A percentile compares a stretch with the other conserved stretches of the same genome.
phyloP scores from a whole-genome alignment of 2,888 invertebrate genomes.

The Xylocampa areola region DNA sequence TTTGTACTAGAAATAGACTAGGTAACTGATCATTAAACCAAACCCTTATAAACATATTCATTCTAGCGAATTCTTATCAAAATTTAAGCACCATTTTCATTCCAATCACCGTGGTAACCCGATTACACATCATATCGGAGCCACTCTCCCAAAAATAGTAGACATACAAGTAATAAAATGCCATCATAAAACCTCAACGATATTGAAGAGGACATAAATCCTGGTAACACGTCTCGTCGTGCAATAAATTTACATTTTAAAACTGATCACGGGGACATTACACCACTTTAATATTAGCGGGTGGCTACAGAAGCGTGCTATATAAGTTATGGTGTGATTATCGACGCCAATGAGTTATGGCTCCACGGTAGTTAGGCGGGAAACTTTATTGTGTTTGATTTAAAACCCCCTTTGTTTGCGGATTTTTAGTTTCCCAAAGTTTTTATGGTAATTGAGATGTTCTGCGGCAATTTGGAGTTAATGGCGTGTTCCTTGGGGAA shows the following conservation, averaged over 20 bases:
- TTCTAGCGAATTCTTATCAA: conserved; percentile 10
- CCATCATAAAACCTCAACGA: conserved; percentile 52
- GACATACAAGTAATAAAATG: conserved; percentile 46
- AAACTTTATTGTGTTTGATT: conserved; percentile 62
- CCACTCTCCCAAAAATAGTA: conserved; percentile 46
- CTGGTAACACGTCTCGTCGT: conserved; percentile 49
- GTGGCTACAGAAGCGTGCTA: conserved; percentile 37
- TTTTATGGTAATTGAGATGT: conserved; percentile 59
- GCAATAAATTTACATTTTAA: conserved; percentile 63
- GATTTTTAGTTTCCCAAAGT: conserved; percentile 51
- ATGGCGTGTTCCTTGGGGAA: conserved; percentile 53
- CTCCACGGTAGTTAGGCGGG: conserved; percentile 42
- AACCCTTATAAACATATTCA: background rate
- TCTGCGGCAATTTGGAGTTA: conserved; percentile 54
- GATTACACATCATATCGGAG: conserved; percentile 44
- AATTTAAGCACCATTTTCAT: conserved; percentile 34
- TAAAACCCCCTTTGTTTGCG: conserved; percentile 59
- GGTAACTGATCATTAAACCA: background rate
- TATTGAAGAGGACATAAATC: conserved; percentile 56
- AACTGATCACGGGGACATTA: conserved; percentile 62
- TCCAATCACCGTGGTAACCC: conserved; percentile 39
- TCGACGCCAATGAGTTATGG: conserved; percentile 58
- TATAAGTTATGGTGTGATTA: conserved; percentile 62
- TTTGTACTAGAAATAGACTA: too few relatives aligned
- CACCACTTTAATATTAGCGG: conserved; percentile 60